phyloP scores from a whole-genome alignment of 2,797 vertebrate genomes.

The Scarus forsteni region DNA sequence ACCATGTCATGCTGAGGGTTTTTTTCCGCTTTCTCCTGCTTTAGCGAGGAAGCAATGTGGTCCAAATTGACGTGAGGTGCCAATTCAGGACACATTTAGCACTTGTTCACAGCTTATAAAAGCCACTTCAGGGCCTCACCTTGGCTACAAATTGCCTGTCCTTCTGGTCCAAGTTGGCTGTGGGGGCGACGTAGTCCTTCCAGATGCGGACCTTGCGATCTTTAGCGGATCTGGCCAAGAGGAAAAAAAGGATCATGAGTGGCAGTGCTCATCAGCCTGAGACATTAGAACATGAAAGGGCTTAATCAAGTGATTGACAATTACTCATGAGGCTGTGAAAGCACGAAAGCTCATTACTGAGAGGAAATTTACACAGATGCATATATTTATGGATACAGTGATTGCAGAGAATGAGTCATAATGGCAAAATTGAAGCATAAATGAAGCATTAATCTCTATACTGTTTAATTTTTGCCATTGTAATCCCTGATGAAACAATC shows the following conservation, averaged over 20 bases:
- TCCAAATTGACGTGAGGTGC: slow-evolving; percentile 10
- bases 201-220: slow-evolving; percentile 95
- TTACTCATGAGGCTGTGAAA: slow-evolving; percentile 14
- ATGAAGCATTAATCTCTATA: not conserved
- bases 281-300: slow-evolving; percentile 9
- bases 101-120: slow-evolving; percentile 13
- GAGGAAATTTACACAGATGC: slow-evolving; percentile 14
- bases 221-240: slow-evolving; percentile 89
- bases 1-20: slow-evolving; percentile 15
- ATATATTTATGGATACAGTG: slow-evolving; percentile 2
- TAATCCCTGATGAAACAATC: too few relatives aligned
- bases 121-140: slow-evolving; percentile 80
- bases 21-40: slow-evolving; percentile 10
- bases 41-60: slow-evolving; percentile 5
- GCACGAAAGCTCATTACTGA: slow-evolving; percentile 31
- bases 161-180: slow-evolving; percentile 97
- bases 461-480: not conserved
- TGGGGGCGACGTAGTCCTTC: slow-evolving; percentile 98
- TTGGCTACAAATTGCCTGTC: slow-evolving; percentile 98
- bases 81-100: slow-evolving; percentile 2
- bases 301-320: slow-evolving; percentile 29
- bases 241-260: slow-evolving; percentile 27
- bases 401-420: slow-evolving; percentile 7
- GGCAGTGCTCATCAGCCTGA: slow-evolving; percentile 5
- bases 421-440: not conserved